Base-by-base conservation (phyloP, 2,888 invertebrate species). In the Dioctria linearis region DNA sequence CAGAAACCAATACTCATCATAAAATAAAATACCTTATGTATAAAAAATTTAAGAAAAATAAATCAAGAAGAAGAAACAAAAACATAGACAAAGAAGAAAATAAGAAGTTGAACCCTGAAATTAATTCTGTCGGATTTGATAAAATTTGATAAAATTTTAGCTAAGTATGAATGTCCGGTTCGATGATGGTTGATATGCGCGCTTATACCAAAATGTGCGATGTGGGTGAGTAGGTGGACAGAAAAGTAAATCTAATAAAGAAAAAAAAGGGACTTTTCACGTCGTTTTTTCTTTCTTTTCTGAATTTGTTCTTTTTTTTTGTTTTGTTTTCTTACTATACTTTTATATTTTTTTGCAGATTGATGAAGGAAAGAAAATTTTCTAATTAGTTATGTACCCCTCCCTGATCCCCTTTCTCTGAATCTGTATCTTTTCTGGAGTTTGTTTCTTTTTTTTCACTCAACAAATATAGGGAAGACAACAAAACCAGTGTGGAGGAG, bases 351-450 rank as follows among this genome's bases (percentile, higher is more conserved):
- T 79, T 71, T 81, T 25, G 25, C 25, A 25, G 25, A 25, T 25
- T 79, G 78, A 78, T 63, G 78, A 78, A 79, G 73, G 66, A 79
- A 25, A 25, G 25, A 25, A 81, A 81, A 81, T 81, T 81, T 79
- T 79, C 66, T 81, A 81, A 81, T 81, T 81, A 81, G 81, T 81
- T 79, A 71, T 79, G 65, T 79, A 79, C 65, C 73, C 66, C 25
- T 25, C 25, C 25, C 25, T 25, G 25, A 25, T 25, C 25, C 25
- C 2, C 25, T 2, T 25, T 2, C 25, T 25, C 25, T 43, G 37
- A 66, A 37, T 37, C 63, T 63, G 39, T 63, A 63, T 63, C 63
- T 63, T 63, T 63, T 40, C 25, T 63, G 8, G 39, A 3, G 63
- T 8, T 25, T 25, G 25, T 25, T 25, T 25, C 2, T 25, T 25